These are phyloP conservation scores for Andricus grossulariae DNA, from an alignment of 1,140 invertebrate species.

Conservation along the genomic window DNA sequence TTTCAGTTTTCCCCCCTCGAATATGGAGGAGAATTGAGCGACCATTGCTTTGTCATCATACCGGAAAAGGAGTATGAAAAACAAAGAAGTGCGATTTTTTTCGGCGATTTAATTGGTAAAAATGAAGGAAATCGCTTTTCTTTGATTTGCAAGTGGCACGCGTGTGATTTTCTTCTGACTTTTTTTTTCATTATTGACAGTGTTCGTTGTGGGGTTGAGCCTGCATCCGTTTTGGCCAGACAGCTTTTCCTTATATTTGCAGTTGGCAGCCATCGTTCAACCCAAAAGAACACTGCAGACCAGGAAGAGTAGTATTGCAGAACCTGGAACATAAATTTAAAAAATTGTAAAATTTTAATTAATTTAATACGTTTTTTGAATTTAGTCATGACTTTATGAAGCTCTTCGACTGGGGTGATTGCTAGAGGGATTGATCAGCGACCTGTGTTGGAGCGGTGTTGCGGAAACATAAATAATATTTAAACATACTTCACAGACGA, in stretches of 20 bases:
- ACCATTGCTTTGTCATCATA: no score
- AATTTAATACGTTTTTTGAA: neutral
- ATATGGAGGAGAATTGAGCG: neutral
- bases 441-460: no score
- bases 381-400: no score
- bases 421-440: no score
- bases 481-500: no score
- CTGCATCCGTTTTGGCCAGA: slow-evolving; percentile 1
- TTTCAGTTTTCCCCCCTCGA: neutral
- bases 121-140: slow-evolving; percentile 5
- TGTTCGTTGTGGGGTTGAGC: slow-evolving; percentile 13
- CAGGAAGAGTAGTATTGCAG: slow-evolving; percentile 44
- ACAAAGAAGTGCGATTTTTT: slow-evolving; percentile 6
- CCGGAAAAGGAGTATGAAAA: neutral
- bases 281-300: neutral
- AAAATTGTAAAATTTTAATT: neutral
- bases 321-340: slow-evolving; percentile 51
- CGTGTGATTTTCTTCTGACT: slow-evolving; percentile 12
- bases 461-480: no score
- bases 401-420: no score
- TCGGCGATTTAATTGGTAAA: neutral
- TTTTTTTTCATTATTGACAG: slow-evolving; percentile 23
- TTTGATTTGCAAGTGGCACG: slow-evolving; percentile 2
- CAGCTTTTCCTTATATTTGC: neutral
- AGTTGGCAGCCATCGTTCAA: neutral